Percentiles rank a stretch among this genome's conserved stretches.
phyloP scores from a whole-genome alignment of 1,140 invertebrate species.

The Dufourea novaeangliae region DNA sequence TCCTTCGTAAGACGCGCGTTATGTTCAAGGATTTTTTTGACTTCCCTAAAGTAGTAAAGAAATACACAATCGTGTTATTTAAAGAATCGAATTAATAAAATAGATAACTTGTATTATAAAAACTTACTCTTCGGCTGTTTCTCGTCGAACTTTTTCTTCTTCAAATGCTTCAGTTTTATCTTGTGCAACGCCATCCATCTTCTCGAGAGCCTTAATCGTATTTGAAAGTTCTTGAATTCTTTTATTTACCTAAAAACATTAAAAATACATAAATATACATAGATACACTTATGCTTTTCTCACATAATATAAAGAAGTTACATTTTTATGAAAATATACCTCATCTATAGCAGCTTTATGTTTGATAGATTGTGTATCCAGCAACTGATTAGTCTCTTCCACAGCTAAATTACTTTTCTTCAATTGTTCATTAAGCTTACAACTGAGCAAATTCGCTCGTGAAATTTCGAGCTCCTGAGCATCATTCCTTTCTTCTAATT shows the following conservation, averaged over 20 bases:
- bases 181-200: conserved; percentile 58
- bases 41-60: conserved; percentile 64
- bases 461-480: conserved; percentile 68
- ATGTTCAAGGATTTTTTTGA: conserved; percentile 58
- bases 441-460: conserved; percentile 66
- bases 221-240: conserved; percentile 59
- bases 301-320: not conserved
- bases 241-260: conserved; percentile 64
- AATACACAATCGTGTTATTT: not conserved
- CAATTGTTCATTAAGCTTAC: conserved; percentile 67
- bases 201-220: conserved; percentile 61
- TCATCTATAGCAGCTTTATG: conserved; percentile 46
- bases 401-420: conserved; percentile 57
- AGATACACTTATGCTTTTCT: too few species aligned
- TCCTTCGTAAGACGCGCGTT: conserved; percentile 75
- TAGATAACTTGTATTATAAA: conserved; percentile 8
- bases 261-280: not conserved
- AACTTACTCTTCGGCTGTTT: conserved; percentile 66
- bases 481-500: conserved; percentile 74
- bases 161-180: conserved; percentile 56
- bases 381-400: conserved; percentile 47
- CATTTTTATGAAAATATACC: conserved; percentile 52
- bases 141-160: conserved; percentile 63
- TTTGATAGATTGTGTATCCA: conserved; percentile 44
- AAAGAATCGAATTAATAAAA: not conserved